Evolutionary conservation across 1,140 invertebrate genomes (phyloP).

Genomic region (Orchesella cincta): DNA sequence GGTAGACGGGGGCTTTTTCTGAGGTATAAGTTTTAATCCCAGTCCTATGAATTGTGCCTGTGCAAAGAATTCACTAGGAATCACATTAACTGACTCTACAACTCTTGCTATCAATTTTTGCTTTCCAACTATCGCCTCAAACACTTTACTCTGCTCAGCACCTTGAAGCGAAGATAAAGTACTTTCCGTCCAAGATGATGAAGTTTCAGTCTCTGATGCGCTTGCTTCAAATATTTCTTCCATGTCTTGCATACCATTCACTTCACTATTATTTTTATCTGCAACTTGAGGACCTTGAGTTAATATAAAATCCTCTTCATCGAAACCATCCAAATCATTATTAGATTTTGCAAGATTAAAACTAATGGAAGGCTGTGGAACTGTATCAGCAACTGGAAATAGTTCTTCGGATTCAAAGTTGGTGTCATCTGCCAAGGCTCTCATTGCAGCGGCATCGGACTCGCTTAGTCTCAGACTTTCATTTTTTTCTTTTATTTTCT

Average conservation of each 20-base stretch:
- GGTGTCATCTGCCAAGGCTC: slow-evolving; percentile 30
- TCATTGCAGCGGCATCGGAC: slow-evolving; percentile 23
- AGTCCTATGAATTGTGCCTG: slow-evolving; percentile 25
- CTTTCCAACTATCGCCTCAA: neutral
- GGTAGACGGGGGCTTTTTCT: neutral
- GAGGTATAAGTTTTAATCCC: slow-evolving; percentile 7
- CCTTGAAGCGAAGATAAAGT: neutral
- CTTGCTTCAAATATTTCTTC: neutral
- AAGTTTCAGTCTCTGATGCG: neutral
- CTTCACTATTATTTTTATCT: too few species aligned
- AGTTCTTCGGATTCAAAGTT: slow-evolving; percentile 38
- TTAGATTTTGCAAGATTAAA: neutral
- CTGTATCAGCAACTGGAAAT: slow-evolving; percentile 24
- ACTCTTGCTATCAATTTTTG: slow-evolving; percentile 6
- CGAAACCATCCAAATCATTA: neutral
- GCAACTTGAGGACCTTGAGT: neutral
- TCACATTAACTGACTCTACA: neutral
- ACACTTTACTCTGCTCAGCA: neutral
- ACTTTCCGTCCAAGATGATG: neutral
- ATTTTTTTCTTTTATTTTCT: neutral
- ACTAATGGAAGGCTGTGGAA: neutral
- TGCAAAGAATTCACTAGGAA: slow-evolving; percentile 30
- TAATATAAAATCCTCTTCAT: slow-evolving; percentile 8
- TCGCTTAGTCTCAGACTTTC: slow-evolving; percentile 7
- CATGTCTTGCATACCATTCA: neutral